Evolutionary conservation across 2,113 vertebrate species (phyloP).

Genomic region (Alethe castanea): DNA sequence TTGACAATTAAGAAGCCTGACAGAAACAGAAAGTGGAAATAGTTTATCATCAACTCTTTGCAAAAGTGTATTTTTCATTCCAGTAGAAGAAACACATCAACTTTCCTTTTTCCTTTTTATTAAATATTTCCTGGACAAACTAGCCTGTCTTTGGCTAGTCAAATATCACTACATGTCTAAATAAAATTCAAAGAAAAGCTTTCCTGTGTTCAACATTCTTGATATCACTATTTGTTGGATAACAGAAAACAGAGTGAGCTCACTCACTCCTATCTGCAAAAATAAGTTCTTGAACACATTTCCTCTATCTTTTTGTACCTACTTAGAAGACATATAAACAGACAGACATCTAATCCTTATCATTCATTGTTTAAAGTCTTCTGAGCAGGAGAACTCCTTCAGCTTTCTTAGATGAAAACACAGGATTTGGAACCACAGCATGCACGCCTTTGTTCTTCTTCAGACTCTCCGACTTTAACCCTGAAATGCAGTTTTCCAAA

Average conservation of each 20-base stretch:
- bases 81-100: not conserved
- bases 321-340: conserved; percentile 6
- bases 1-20: conserved; percentile 25
- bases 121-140: conserved; percentile 8
- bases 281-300: not conserved
- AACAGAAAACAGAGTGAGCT: not conserved
- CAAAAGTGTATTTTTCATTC: not conserved
- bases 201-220: not conserved
- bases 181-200: not conserved
- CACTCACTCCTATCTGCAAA: not conserved
- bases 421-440: not conserved
- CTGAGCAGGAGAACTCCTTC: conserved; percentile 8
- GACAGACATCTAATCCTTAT: not conserved
- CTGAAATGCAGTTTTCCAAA: not conserved
- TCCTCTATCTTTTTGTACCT: not conserved
- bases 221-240: not conserved
- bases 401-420: conserved; percentile 7
- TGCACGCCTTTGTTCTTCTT: not conserved
- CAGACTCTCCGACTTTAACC: not conserved
- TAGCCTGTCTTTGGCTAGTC: not conserved
- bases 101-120: not conserved
- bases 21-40: conserved; percentile 21
- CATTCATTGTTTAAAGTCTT: not conserved
- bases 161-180: not conserved
- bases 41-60: not conserved